Base-by-base conservation (phyloP, 2,113 vertebrate genomes). In the Mystacornis crossleyi region DNA sequence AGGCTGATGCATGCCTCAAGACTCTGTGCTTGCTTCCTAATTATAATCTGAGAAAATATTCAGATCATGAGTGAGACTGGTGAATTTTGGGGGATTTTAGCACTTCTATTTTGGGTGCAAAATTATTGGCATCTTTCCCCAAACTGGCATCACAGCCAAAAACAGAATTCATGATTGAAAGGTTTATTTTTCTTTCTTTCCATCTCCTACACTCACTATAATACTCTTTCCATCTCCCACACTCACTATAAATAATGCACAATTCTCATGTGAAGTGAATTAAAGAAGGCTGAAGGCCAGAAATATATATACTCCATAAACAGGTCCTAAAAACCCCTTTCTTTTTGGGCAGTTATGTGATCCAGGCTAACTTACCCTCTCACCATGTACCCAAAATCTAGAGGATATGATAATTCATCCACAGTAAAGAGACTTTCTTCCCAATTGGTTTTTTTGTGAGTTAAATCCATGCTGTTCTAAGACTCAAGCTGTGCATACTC, bases 231-330 rank as follows among this genome's bases (percentile, higher is more conserved):
- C 47, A 74, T 94, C 90, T 91, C 86, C 92, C 80, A 94, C 90
- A 54, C 33, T 86, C 57, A 77, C 85, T 92, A 92, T 96, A 96
- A 93, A 95, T 94, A 96, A 93, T 79, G 40, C 54, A 86, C 64
- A 86, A 94, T 14, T 70, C 82, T 90, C 69, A 92, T 50, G 88
- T 84, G 86, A 92, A 95, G n/a, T 34, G 53, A 91, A 91, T 87
- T 91, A 19, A 81, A 93, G 66, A 67, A 71, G 48, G 60, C 13
- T 78, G 80, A 90, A 55, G 80, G 48, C 75, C 61, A 94, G 69
- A 96, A 96, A 95, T 86, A 86, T 0, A 83, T 0, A 81, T 53
- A 83, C 18, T 90, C 43, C 60, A 89, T 48, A 78, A 90, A 43
- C 1, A 1, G 53, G 58, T 47, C 57, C 75, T 69, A 90, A 80